Percentiles rank a stretch among this genome's conserved stretches.
These are phyloP conservation scores for Opisthocomus hoazin DNA, from an alignment of 2,113 vertebrate genomes.

Conservation along the genomic window DNA sequence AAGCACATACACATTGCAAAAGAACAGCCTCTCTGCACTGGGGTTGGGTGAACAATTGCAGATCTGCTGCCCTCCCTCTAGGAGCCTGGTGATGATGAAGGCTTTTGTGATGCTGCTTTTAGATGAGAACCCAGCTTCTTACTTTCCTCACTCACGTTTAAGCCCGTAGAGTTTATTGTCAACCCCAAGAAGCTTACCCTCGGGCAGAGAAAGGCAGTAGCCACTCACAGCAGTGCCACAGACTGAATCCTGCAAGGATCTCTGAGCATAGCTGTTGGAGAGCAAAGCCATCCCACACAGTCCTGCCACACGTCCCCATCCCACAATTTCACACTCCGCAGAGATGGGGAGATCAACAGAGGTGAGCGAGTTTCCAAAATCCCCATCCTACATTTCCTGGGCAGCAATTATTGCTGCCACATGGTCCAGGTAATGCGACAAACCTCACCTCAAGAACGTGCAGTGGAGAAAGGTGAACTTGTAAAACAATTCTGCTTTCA, in stretches of 20 bases:
- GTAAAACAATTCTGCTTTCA: neutral
- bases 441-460: neutral
- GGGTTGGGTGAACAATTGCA: neutral
- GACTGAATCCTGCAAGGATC: neutral
- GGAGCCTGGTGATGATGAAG: neutral
- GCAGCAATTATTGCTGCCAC: neutral
- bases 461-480: neutral
- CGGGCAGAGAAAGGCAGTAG: neutral
- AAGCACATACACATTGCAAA: neutral
- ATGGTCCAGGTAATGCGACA: fast-evolving
- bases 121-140: neutral
- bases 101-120: neutral
- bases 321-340: neutral
- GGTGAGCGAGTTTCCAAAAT: neutral
- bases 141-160: neutral
- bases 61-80: neutral
- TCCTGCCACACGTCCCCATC: neutral
- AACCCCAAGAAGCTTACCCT: slow-evolving; percentile 64
- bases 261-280: neutral
- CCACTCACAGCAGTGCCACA: neutral
- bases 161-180: slow-evolving; percentile 60
- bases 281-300: neutral
- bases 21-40: neutral
- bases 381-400: neutral
- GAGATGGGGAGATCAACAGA: neutral